phyloP scores from a whole-genome alignment of 2,113 vertebrate species.

The Quiscalus mexicanus region DNA sequence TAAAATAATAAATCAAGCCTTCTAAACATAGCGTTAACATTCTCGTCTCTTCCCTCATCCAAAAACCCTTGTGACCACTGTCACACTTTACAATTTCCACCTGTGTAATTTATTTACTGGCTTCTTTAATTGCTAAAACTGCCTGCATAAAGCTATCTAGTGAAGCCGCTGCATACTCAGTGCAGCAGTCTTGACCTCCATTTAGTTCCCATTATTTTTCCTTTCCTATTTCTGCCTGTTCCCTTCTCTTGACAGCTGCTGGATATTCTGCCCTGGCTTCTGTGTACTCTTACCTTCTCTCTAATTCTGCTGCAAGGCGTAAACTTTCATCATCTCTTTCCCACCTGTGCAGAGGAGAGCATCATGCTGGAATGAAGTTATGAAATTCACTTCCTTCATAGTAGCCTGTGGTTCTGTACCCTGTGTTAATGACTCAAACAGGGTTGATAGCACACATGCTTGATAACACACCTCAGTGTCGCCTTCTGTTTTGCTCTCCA shows the following conservation, averaged over 20 bases:
- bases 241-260: not conserved
- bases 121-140: not conserved
- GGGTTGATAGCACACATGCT: accelerated
- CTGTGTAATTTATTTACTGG: not conserved
- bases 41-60: too few relatives aligned
- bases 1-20: too few relatives aligned
- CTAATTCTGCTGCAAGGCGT: not conserved
- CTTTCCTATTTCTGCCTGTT: not conserved
- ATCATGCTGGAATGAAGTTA: not conserved
- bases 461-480: not conserved
- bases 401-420: not conserved
- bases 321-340: not conserved
- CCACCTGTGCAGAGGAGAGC: not conserved
- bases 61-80: too few relatives aligned
- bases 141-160: not conserved
- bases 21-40: too few relatives aligned
- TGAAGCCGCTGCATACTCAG: not conserved
- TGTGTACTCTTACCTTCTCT: not conserved
- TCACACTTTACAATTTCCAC: not conserved
- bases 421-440: not conserved
- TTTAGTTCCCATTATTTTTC: not conserved
- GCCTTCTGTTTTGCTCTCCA: not conserved
- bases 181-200: not conserved
- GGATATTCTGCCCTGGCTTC: not conserved
- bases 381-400: not conserved